These are phyloP conservation scores for Dallia pectoralis DNA, from an alignment of 2,797 vertebrate genomes.

Conservation along the genomic window DNA sequence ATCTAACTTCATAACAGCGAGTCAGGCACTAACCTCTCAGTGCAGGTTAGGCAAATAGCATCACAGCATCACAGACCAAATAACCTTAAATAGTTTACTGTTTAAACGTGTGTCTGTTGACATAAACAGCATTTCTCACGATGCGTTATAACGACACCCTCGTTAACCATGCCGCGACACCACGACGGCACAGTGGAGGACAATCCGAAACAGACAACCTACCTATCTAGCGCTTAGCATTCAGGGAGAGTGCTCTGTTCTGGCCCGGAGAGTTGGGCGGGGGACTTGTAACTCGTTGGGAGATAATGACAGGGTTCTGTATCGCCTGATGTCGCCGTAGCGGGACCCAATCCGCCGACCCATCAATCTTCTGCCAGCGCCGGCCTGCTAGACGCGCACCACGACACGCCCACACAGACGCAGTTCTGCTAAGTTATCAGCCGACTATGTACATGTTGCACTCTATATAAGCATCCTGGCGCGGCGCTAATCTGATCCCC, in stretches of 20 bases:
- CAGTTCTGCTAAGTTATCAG: constrained; percentile 57
- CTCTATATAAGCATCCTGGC: constrained; percentile 59
- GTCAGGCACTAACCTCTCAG: no score
- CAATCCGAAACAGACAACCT: neutral
- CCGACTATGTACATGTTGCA: constrained; percentile 37
- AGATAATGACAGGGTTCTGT: constrained; percentile 63
- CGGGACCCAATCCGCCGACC: constrained; percentile 40
- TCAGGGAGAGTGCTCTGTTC: constrained; percentile 36
- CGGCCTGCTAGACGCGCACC: constrained; percentile 18
- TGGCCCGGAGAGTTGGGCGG: constrained; percentile 20
- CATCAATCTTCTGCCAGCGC: constrained; percentile 50
- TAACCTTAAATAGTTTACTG: no score
- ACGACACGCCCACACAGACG: constrained; percentile 47
- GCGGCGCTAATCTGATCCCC: constrained; percentile 52
- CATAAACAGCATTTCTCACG: neutral
- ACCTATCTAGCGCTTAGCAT: constrained; percentile 45
- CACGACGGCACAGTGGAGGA: neutral
- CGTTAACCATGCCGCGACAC: neutral
- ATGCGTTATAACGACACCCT: neutral
- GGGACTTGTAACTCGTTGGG: constrained; percentile 53
- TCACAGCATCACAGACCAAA: no score
- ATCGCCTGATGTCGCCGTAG: constrained; percentile 32
- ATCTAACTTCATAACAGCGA: no score
- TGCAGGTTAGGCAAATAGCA: no score
- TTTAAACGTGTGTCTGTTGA: neutral